Base-by-base conservation (phyloP, 1,140 invertebrate genomes). In the Pararge aegeria region DNA sequence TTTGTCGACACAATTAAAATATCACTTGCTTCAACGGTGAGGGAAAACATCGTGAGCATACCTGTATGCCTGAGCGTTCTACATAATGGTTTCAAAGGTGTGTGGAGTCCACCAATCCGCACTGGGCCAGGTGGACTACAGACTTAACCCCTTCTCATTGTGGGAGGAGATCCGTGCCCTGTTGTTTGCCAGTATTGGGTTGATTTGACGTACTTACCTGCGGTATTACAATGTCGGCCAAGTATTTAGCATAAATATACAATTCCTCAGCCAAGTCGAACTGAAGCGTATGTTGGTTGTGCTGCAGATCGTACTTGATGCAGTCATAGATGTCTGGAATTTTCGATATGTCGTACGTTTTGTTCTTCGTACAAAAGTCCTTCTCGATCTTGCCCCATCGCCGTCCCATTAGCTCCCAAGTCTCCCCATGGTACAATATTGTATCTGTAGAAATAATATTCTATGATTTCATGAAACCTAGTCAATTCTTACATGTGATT, bases 321-420 rank as follows among this genome's bases (percentile, higher is more conserved):
- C 98, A 99, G 91, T 99, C 99, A 80, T 99, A 99, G 66, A 99
- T 99, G 85, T 99, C 99, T 0, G 99, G 98, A 63, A 99, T 98
- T 91, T 99, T 99, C 0, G 97, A 99, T 67, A 99, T 99, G 82
- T 99, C 98, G 91, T 97, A 99, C 13, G 94, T 93, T 61, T 96
- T 97, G 70, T 94, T 94, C 87, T 98, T 99, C 0, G 95, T 95
- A 70, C 95, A 96, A 79, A 99, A 99, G 86, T 99, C 99, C 86
- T 99, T 99, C 77, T 99, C 97, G 48, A 99, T 96, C 90, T 99
- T 99, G 5, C 96, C 95, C 99, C 99, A 99, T 34, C 99, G 93
- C 21, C 98, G 92, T 12, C 97, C 97, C 95, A 99, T 98, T 30
- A 99, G 89, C 77, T 99, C 99, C 98, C 98, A 99, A 0, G 97